A percentile compares a stretch with the other conserved stretches of the same genome.
These are phyloP conservation scores for Diadegma fenestrale DNA, from an alignment of 2,888 invertebrate genomes.

Conservation along the genomic window DNA sequence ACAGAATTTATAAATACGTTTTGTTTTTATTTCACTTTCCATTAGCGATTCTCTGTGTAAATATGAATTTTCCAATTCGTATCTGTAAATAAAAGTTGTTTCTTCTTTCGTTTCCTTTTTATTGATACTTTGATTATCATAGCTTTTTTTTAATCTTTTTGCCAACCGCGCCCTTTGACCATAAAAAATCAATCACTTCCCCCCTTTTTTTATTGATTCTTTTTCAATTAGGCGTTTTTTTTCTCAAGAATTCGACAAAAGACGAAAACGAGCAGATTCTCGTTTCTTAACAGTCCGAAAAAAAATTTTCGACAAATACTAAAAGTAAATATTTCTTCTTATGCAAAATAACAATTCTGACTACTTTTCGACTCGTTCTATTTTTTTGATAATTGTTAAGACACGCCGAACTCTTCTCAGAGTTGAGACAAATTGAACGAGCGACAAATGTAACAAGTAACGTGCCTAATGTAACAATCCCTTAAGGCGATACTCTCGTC, in stretches of 20 bases:
- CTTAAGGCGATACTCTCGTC: conserved; percentile 21
- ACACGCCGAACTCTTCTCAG: neutral
- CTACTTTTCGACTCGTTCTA: neutral
- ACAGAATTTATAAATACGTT: conserved; percentile 54
- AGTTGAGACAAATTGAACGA: conserved; percentile 23
- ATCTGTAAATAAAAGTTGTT: conserved; percentile 66
- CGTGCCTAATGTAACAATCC: conserved; percentile 63
- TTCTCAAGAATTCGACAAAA: neutral
- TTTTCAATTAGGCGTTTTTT: conserved; percentile 39
- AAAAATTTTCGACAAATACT: neutral
- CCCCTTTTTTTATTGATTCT: conserved; percentile 18
- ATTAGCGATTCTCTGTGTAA: conserved; percentile 55
- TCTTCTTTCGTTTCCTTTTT: conserved; percentile 36
- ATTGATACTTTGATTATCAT: conserved; percentile 11
- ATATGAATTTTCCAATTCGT: conserved; percentile 66
- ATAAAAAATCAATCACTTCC: neutral
- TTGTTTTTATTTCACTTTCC: conserved; percentile 14
- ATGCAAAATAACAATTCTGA: too few species aligned
- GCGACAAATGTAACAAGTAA: conserved; percentile 48
- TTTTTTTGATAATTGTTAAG: neutral
- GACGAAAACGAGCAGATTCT: neutral
- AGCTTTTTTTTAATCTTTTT: conserved; percentile 13
- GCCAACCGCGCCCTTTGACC: conserved; percentile 49
- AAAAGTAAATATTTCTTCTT: too few species aligned
- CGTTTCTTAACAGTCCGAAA: neutral